Percentiles rank a stretch among this genome's conserved stretches.
Conservation (phyloP, 2,888 invertebrate genomes). For the Pristionchus entomophagus region DNA sequence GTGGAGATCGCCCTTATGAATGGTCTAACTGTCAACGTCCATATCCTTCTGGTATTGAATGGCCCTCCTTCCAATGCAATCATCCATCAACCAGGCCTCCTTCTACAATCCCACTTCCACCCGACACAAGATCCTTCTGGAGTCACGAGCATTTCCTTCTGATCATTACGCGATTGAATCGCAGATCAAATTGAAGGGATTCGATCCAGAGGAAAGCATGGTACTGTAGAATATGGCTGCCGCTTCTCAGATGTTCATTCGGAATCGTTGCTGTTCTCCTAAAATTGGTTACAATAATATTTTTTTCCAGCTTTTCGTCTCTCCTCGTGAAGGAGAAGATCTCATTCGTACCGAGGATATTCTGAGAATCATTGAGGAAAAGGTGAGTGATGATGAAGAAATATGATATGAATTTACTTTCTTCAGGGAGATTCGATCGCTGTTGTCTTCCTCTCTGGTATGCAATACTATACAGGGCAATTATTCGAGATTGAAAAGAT, state of each 20-base stretch:
- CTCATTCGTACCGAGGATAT: slow-evolving; percentile 79
- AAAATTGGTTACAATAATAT: neutral
- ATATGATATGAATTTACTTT: neutral
- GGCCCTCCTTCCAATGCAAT: slow-evolving; percentile 5
- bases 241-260: neutral
- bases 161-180: slow-evolving; percentile 80
- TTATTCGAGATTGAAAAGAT: slow-evolving; percentile 79
- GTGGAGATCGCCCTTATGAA: slow-evolving; percentile 80
- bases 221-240: too few relatives aligned
- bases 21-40: slow-evolving; percentile 80
- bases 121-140: slow-evolving; percentile 80
- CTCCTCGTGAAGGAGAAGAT: slow-evolving; percentile 74
- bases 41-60: slow-evolving; percentile 78
- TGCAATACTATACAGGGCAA: slow-evolving; percentile 82
- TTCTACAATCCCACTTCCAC: slow-evolving; percentile 80
- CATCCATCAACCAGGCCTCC: slow-evolving; percentile 77
- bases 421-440: slow-evolving; percentile 70
- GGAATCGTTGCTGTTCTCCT: neutral
- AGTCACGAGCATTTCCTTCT: slow-evolving; percentile 80
- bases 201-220: slow-evolving; percentile 78
- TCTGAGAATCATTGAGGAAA: slow-evolving; percentile 77
- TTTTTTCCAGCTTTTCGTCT: slow-evolving; percentile 51
- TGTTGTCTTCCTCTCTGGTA: slow-evolving; percentile 79
- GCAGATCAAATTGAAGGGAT: slow-evolving; percentile 79
- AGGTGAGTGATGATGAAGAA: slow-evolving; percentile 75